Percentiles rank a stretch among this genome's conserved stretches.
These are phyloP conservation scores for Phania funesta DNA, from an alignment of 2,888 invertebrate species.

Conservation along the genomic window DNA sequence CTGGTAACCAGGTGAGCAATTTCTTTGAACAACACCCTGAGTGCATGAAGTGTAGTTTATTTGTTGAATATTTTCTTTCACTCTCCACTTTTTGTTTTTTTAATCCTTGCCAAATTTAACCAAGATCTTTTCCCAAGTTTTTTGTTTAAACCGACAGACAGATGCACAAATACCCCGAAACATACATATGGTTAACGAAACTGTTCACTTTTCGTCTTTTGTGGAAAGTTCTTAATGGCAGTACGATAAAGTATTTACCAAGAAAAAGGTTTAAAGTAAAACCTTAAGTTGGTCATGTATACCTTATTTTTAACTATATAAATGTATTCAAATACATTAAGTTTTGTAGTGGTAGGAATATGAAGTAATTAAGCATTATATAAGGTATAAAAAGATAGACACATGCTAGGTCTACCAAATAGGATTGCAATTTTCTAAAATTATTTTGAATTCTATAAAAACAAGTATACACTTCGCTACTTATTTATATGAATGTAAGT, in stretches of 20 bases:
- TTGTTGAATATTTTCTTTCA: conserved; percentile 27
- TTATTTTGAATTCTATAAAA: no score
- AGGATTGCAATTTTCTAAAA: no score
- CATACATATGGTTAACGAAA: background rate
- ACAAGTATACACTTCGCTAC: no score
- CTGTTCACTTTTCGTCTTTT: conserved; percentile 29
- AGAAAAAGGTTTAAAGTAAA: background rate
- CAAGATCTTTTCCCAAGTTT: conserved; percentile 1
- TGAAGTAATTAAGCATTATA: no score
- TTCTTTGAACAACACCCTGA: conserved; percentile 27
- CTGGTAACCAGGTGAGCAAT: conserved; percentile 54
- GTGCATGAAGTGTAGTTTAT: conserved; percentile 41
- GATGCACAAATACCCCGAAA: background rate
- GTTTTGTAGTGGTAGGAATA: no score
- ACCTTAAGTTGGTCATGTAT: background rate
- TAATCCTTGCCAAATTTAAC: background rate
- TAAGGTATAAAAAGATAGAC: no score
- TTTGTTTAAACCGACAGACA: background rate
- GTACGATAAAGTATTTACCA: conserved; percentile 15
- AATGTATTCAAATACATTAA: no score
- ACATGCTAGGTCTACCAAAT: no score
- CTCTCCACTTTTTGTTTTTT: background rate
- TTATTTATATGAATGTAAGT: no score
- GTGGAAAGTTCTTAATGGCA: conserved; percentile 12
- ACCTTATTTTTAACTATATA: background rate